Base-by-base conservation (phyloP, 2,888 invertebrate species). In the Synergus umbraculus region DNA sequence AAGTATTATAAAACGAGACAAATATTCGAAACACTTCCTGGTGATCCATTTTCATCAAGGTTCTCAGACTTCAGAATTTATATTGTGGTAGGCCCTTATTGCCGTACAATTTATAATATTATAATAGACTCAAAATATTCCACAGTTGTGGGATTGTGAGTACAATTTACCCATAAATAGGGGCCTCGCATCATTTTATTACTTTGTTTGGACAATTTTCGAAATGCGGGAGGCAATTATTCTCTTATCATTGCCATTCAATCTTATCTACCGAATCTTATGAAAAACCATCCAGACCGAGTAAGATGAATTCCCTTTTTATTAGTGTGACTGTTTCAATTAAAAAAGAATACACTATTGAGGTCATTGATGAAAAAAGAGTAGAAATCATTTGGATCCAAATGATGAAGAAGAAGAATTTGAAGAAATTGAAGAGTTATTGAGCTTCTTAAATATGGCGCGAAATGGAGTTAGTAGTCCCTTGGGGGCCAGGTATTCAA, bases 41-140 rank as follows among this genome's bases (percentile, higher is more conserved):
- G 69, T 69, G 49, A 73, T 73, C 73, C 37, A 54, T 73, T 54
- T 73, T 73, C 54, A 54, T 73, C 69, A 73, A 73, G 10, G 54
- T n/a, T 15, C 15, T 43, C n/a, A n/a, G 22, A 37, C 22, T 49
- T 49, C 37, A 73, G 15, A 73, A 37, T 9, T 64, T 41, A 66
- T 41, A 73, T 73, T 73, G 73, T 73, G 73, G 54, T 73, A 37
- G 49, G 37, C 54, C 54, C 37, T 54, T 54, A 73, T 73, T 73
- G 54, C 54, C n/a, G 9, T 18, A 37, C 15, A 54, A 15, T 29
- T 22, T 73, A 73, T 10, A 60, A 54, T 8, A 54, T 22, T 73
- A 73, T 10, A 60, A 54, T 8, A 54, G n/a, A 54, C 54, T 54
- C 60, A 0, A 60, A 60, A 73, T 73, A 54, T 73, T 54, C 69